A percentile compares a stretch with the other conserved stretches of the same genome.
Evolutionary conservation across 2,888 invertebrate genomes (phyloP).

Genomic region (Drosophila peninsularis): DNA sequence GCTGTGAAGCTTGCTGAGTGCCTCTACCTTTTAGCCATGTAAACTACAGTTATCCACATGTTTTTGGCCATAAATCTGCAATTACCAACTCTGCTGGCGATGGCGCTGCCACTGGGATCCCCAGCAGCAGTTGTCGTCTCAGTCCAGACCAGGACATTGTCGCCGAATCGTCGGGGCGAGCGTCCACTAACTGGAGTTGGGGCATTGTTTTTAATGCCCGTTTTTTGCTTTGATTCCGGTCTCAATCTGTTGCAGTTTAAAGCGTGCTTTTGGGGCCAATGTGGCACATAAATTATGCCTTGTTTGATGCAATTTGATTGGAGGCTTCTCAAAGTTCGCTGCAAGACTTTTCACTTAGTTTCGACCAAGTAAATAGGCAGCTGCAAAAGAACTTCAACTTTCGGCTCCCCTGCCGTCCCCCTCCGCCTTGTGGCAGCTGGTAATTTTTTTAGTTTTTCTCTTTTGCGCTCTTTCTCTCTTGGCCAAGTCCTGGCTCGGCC

Average conservation of each 20-base stretch:
- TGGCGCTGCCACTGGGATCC: not conserved
- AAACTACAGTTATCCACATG: constrained; percentile 7
- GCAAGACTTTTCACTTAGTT: constrained; percentile 33
- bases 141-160: not conserved
- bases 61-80: constrained; percentile 10
- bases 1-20: not conserved
- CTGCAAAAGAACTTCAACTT: constrained; percentile 38
- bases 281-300: constrained; percentile 71
- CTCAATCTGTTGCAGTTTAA: constrained; percentile 59
- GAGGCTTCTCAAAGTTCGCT: constrained; percentile 35
- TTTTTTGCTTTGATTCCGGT: constrained; percentile 12
- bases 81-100: not conserved
- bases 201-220: constrained; percentile 46
- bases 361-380: constrained; percentile 43
- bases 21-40: not conserved
- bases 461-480: constrained; percentile 31
- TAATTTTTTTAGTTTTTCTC: constrained; percentile 27
- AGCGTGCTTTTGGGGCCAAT: constrained; percentile 35
- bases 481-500: constrained; percentile 62
- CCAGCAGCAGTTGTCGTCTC: not conserved
- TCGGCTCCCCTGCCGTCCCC: not conserved
- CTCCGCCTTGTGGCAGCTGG: constrained; percentile 11
- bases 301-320: constrained; percentile 69
- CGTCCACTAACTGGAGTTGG: constrained; percentile 31
- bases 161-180: constrained; percentile 5